Base-by-base conservation (phyloP, 2,113 vertebrate genomes). In the Silurus asotus region DNA sequence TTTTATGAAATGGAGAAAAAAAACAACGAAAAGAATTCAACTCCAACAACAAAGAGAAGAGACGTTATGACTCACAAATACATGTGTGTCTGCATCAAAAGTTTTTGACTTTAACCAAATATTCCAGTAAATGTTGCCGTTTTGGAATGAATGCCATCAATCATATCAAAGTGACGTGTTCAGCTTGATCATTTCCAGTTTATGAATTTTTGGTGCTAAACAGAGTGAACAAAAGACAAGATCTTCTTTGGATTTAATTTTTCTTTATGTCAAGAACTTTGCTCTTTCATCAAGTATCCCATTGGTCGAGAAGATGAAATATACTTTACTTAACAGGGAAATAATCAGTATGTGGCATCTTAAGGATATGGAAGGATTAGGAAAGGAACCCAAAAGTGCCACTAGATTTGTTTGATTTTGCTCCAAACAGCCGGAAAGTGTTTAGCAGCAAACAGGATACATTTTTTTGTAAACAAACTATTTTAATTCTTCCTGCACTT, bases 361-460 rank as follows among this genome's bases (percentile, higher is more conserved):
- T 17, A 13, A 13, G 25, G 14, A 69, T 15, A 7, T 23, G 37
- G 15, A 6, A 19, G 69, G 37, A 49, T 74, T 9, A 53, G 20
- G 49, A 53, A 53, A 13, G 48, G 9, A 23, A n/a, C 25, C 0
- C 61, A 0, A 48, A 61, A 28, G 17, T 9, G 51, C 51, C 17
- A 28, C 10, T 8, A 20, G 14, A 80, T 62, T 45, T 3, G 37
- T 45, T 20, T 9, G 70, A 76, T 48, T 56, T 78, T 65, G 25
- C 58, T 25, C 51, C 25, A 37, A 58, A 80, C 14, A 3, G 75
- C 19, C 84, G 20, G 84, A 59, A 86, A 86, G 59, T 10, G 6
- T n/a, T 80, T 69, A 81, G 53, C 64, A 28, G 25, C 48, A 81
- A 81, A 80, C 53, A 69, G 76, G 84, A 80, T 49, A 37, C 13